Base-by-base conservation (phyloP, 2,113 vertebrate species). In the Tricholaema leucomelas region DNA sequence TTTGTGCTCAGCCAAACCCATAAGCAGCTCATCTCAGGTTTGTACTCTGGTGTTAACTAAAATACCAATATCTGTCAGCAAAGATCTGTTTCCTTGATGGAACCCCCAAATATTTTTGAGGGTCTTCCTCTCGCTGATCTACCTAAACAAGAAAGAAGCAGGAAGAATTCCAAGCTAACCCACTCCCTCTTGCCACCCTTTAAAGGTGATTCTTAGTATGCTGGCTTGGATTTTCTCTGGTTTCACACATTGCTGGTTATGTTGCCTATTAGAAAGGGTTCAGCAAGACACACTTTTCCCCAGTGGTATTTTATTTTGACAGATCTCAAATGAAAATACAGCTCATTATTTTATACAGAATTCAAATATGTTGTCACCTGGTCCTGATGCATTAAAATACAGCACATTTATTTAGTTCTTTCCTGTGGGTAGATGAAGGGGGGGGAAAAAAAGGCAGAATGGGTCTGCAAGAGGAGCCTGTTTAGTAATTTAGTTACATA, bases 221-320 rank as follows among this genome's bases (percentile, higher is more conserved):
- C 2, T 20, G 76, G 13, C 83, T 94, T 75, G 84, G 81, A 81
- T 93, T 94, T 94, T 92, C 80, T 96, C 91, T 91, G 85, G 78
- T 96, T 97, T 97, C 94, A 95, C 96, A 96, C 96, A 90, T 96
- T 96, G 87, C 87, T 96, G 94, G 92, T 90, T 96, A 88, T 95
- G 91, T 91, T 96, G 92, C 94, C 90, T 95, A 92, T 94, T 96
- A 94, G 65, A 88, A 94, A 81, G 78, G 86, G 95, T 95, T 95
- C 96, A 93, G 84, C 61, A 89, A 94, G 95, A 94, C 77, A 94
- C 67, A 55, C 73, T 96, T 91, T 96, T 70, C 95, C 94, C 91
- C 92, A 76, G 86, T 67, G 93, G 93, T 95, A 94, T 97, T 96
- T 96, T 96, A 93, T 96, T 96, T 96, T 97, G 95, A 96, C 96